phyloP scores from a whole-genome alignment of 2,797 vertebrate species.

The Poecilia wingei region DNA sequence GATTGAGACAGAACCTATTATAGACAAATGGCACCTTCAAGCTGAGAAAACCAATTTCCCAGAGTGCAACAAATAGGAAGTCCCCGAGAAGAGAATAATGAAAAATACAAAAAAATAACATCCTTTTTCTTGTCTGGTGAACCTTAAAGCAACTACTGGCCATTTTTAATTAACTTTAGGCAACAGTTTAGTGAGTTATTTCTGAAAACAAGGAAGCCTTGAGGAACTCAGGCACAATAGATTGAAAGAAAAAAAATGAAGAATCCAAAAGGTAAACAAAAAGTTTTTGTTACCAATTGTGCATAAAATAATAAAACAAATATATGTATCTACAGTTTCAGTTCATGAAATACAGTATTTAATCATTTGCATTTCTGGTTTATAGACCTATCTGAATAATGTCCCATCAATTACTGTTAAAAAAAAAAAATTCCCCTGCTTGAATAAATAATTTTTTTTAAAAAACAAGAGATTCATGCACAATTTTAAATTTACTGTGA shows the following conservation, averaged over 20 bases:
- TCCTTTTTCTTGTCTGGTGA: neutral
- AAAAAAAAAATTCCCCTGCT: neutral
- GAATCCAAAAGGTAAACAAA: neutral
- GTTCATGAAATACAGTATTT: neutral
- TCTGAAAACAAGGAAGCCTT: neutral
- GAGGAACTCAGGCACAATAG: neutral
- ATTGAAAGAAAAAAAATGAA: no score
- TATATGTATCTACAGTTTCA: neutral
- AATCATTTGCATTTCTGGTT: neutral
- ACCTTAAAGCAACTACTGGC: constrained; percentile 10
- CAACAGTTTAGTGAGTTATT: neutral
- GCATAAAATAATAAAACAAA: neutral
- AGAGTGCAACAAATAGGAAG: constrained; percentile 20
- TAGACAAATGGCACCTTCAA: constrained; percentile 27
- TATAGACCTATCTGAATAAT: no score
- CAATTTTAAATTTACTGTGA: no score
- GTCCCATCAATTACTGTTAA: no score
- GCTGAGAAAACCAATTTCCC: constrained; percentile 32
- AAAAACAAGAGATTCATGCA: no score
- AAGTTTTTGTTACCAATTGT: neutral
- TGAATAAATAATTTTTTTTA: no score
- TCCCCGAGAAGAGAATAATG: constrained; percentile 9
- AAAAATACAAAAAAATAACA: neutral
- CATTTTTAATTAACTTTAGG: constrained; percentile 10
- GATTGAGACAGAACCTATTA: constrained; percentile 3